Conservation (phyloP, 1,140 invertebrate species). For the Brachionus sp. region DNA sequence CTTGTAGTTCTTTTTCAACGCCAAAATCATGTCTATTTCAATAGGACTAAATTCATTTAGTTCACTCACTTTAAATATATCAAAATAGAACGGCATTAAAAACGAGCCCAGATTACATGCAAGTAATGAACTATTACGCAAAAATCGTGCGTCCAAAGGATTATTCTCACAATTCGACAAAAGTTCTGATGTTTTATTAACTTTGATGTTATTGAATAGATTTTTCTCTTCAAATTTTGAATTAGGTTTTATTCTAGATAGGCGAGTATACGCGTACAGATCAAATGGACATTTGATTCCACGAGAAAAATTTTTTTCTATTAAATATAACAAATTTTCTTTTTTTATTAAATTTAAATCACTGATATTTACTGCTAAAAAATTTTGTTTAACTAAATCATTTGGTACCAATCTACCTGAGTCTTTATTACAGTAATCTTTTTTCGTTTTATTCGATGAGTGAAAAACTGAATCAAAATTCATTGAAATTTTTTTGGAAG, state of each 20-base stretch:
- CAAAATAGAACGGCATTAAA: conserved; percentile 36
- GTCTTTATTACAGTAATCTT: background rate
- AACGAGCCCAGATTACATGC: background rate
- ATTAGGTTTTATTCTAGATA: background rate
- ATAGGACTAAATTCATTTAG: background rate
- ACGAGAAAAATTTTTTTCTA: conserved; percentile 4
- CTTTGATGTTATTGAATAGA: background rate
- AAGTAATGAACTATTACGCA: background rate
- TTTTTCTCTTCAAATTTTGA: background rate
- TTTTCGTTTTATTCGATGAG: background rate
- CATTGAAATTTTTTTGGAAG: background rate
- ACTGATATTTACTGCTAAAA: background rate
- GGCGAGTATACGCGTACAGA: background rate
- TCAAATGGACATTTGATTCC: conserved; percentile 20
- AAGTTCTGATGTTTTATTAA: background rate
- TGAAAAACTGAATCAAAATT: background rate
- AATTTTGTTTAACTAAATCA: background rate
- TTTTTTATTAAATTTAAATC: background rate
- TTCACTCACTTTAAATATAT: conserved; percentile 25
- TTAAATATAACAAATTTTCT: conserved; percentile 30
- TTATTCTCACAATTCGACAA: background rate
- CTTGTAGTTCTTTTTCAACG: background rate
- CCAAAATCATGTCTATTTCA: background rate
- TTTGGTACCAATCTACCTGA: background rate
- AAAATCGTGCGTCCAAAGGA: background rate